Evolutionary conservation across 2,113 vertebrate genomes (phyloP).

Genomic region (Leuciscus idus): DNA sequence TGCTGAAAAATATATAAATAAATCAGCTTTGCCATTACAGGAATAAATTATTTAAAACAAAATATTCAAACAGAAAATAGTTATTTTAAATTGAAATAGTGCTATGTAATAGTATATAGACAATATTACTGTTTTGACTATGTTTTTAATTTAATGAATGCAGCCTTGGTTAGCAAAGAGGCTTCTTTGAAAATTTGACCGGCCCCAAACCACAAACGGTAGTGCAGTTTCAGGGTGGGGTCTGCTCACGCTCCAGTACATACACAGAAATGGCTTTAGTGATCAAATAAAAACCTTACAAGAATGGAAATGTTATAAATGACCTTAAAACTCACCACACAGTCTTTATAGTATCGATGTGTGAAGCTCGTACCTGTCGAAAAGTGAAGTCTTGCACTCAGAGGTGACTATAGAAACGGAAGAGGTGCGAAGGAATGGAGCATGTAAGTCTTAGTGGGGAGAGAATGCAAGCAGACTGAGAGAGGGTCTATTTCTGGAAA

Average conservation of each 20-base stretch:
- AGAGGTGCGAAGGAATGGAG: constrained; percentile 30
- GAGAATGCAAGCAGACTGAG: constrained; percentile 19
- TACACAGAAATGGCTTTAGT: background rate
- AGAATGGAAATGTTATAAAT: background rate
- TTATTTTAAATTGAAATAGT: background rate
- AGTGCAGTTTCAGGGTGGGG: background rate
- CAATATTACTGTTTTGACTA: background rate
- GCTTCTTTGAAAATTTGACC: background rate
- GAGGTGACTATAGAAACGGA: constrained; percentile 19
- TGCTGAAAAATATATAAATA: background rate
- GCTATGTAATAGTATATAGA: no score
- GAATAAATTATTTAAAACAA: background rate
- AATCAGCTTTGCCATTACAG: background rate
- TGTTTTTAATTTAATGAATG: no score
- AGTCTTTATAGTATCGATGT: background rate
- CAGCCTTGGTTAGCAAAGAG: background rate
- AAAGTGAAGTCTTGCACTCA: background rate
- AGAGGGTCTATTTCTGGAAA: constrained; percentile 72
- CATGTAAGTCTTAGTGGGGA: constrained; percentile 18
- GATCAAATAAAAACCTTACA: background rate
- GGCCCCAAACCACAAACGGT: background rate
- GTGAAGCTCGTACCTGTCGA: constrained; percentile 34
- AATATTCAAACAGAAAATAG: background rate
- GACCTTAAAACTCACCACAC: background rate
- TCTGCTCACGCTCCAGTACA: background rate